Conservation (phyloP, 2,113 vertebrate genomes). For the Platichthys stellatus region DNA sequence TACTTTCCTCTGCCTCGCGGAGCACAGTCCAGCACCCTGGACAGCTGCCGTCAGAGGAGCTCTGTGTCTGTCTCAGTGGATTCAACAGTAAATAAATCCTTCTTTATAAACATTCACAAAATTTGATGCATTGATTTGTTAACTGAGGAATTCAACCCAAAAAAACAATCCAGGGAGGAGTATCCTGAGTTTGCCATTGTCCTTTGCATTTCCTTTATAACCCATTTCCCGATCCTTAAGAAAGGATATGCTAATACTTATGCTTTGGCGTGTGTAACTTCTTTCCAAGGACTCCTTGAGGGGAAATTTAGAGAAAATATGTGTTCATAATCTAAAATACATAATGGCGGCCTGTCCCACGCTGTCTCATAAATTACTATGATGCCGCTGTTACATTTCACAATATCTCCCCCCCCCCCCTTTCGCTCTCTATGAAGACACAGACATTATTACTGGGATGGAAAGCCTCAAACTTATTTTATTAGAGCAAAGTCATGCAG, state of each 20-base stretch:
- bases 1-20: too few relatives aligned
- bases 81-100: constrained; percentile 4
- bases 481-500: neutral
- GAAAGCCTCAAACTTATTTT: neutral
- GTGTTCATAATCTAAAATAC: constrained; percentile 55
- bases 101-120: neutral
- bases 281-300: constrained; percentile 49
- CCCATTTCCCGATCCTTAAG: constrained; percentile 31
- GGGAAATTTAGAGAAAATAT: constrained; percentile 38
- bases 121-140: constrained; percentile 1
- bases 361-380: constrained; percentile 39
- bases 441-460: neutral
- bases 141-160: neutral
- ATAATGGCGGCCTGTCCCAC: constrained; percentile 27
- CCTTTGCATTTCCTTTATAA: constrained; percentile 14
- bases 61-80: neutral
- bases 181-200: constrained; percentile 13
- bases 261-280: constrained; percentile 35
- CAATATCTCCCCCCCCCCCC: neutral
- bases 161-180: constrained; percentile 18
- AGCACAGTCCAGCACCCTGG: too few relatives aligned
- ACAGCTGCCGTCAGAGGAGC: neutral
- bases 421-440: neutral
- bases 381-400: neutral
- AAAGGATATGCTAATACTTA: constrained; percentile 54